Base-by-base conservation (phyloP, 1,140 invertebrate species). In the Ceratosolen solmsi region DNA sequence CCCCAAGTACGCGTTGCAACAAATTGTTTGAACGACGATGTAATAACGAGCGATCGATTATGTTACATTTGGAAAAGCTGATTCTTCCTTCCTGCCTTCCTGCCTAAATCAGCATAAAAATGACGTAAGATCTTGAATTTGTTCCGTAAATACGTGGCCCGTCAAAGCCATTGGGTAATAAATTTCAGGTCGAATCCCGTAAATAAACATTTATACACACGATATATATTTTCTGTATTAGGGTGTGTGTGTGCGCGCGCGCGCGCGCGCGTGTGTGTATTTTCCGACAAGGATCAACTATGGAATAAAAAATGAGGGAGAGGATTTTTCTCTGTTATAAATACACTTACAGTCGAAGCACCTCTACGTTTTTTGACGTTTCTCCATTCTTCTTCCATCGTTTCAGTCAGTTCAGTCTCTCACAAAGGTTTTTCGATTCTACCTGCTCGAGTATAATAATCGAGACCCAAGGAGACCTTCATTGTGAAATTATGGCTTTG, bases 361-460 rank as follows among this genome's bases (percentile, higher is more conserved):
- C n/a, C 38, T 63, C 36, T 75, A 8, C 38, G 65, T 77, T 77
- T 77, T 77, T 77, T 60, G 74, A 58, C 38, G 25, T 72, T 38
- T 80, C 70, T 60, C 68, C 11, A 49, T 74, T 70, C 20, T 54
- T 63, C 46, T 49, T 60, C 22, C 27, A 78, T 78, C 76, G 63
- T 78, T 58, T 22, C 27, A 78, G 60, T 70, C 76, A 70, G 41
- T 78, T 70, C 76, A 70, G 76, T 20, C 30, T 49, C 33, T 71
- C 41, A 68, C 72, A 81, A 81, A 81, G 72, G 33, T 54, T 72
- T 82, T 58, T 79, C 49, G 76, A 83, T 74, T 83, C 82, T 83
- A 83, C 76, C 82, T 83, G 82, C 71, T 79, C 54, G 56, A 68
- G 76, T 77, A 82, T 78, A 82, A 82, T 82, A 82, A 82, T 82